Evolutionary conservation across 2,888 invertebrate species (phyloP), one percentile per base, ranked within the genome.

Genomic region (Pseudoips prasinana): DNA sequence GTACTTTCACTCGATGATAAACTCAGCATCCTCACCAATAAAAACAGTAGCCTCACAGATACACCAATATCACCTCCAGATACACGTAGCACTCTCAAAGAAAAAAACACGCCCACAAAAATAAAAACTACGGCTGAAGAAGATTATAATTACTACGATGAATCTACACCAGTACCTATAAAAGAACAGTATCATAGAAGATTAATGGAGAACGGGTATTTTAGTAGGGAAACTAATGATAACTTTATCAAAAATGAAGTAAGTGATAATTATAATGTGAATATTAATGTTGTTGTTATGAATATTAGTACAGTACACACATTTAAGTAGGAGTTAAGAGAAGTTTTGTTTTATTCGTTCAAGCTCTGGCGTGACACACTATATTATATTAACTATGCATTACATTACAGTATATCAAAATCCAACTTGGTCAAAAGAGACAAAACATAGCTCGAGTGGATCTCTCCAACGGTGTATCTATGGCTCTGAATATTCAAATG

Each of bases 401-500:
- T 33, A 10, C 17, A 8, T 68, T 58, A 7, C 71, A 72, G 81
- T 90, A 90, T 54, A 79, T 84, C 1, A 59, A 51, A 32, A 53
- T 94, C 14, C 5, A 14, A 3, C 14, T 14, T 14, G 14, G 5
- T 5, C 14, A 2, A 5, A 14, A 14, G 14, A 14, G 80, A 0
- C n/a, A n/a, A n/a, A 73, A 70, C 8, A 79, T 94, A 1, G 68
- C 59, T 0, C 72, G 5, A 14, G 5, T 14, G 5, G 14, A 14
- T 5, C 14, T 91, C 0, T 88, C 90, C 1, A 90, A 89, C 7
- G 77, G 75, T 10, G 72, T 69, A 27, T 69, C 43, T 1, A 49
- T 72, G 0, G 25, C 8, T 26, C 80, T 58, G 29, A 74, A 48
- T 33, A 95, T 45, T 60, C 77, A 24, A n/a, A 94, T 95, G 55